Conservation (phyloP, 2,888 invertebrate species). For the Exocentrus adspersus region DNA sequence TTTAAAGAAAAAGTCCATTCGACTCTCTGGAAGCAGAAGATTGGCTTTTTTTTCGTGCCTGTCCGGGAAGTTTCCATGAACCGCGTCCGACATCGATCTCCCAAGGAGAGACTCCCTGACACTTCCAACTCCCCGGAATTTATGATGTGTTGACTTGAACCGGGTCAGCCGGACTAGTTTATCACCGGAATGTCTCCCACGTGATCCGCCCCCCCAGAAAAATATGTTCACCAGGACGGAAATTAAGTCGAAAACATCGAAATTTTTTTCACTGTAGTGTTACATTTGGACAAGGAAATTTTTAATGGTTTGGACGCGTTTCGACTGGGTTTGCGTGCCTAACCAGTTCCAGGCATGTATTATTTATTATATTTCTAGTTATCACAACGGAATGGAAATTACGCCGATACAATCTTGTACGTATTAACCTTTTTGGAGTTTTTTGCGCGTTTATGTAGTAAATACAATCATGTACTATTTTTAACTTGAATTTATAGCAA, state of each 20-base stretch:
- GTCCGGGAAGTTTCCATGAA: background rate
- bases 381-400: background rate
- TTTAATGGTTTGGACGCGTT: too few species aligned
- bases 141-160: constrained; percentile 8
- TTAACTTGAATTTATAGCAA: background rate
- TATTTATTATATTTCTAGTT: background rate
- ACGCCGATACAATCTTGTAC: background rate
- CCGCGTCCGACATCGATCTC: background rate
- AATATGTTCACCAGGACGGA: background rate
- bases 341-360: background rate
- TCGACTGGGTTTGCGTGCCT: too few species aligned
- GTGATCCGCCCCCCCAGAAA: background rate
- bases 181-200: constrained; percentile 12
- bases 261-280: too few species aligned
- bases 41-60: background rate
- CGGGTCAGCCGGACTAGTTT: background rate
- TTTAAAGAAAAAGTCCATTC: too few species aligned
- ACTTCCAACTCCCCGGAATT: constrained; percentile 3
- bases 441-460: background rate
- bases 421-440: background rate
- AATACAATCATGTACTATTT: background rate
- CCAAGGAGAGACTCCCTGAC: background rate
- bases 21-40: too few species aligned
- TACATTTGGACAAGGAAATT: too few species aligned
- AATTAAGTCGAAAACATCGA: too few species aligned